Evolutionary conservation across 1,140 invertebrate species (phyloP).

Genomic region (Drosophila subobscura): DNA sequence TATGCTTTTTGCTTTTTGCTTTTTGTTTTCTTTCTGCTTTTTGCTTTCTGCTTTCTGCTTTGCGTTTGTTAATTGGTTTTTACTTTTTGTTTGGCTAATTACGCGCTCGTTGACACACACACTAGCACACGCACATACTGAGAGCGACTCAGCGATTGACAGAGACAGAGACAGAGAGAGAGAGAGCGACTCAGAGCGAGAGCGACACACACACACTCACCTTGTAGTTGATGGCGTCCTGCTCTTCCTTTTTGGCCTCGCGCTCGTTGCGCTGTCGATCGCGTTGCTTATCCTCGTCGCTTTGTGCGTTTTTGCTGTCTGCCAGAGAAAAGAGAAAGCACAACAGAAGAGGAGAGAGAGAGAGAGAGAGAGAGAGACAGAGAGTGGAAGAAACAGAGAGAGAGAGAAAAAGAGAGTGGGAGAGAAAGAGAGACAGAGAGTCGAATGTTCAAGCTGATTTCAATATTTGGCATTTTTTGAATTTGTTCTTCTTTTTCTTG

Average conservation of each 20-base stretch:
- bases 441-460: conserved; percentile 35
- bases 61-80: conserved; percentile 23
- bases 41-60: conserved; percentile 6
- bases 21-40: conserved; percentile 21
- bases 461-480: conserved; percentile 14
- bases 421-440: conserved; percentile 26
- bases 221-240: conserved; percentile 83
- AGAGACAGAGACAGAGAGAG: conserved; percentile 39
- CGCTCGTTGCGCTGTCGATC: conserved; percentile 83
- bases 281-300: conserved; percentile 83
- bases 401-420: conserved; percentile 4
- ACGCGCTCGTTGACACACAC: conserved; percentile 24
- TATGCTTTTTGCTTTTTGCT: not conserved
- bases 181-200: conserved; percentile 34
- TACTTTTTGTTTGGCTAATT: conserved; percentile 36
- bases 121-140: conserved; percentile 29
- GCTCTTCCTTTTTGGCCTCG: conserved; percentile 83
- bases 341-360: conserved; percentile 1
- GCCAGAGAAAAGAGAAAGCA: conserved; percentile 23
- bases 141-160: conserved; percentile 29
- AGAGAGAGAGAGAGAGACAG: conserved; percentile 3
- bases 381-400: conserved; percentile 8
- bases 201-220: conserved; percentile 69
- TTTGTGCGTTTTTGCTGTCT: conserved; percentile 83
- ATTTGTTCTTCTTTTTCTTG: not conserved